phyloP scores from a whole-genome alignment of 2,113 vertebrate genomes.

The Anser cygnoides region DNA sequence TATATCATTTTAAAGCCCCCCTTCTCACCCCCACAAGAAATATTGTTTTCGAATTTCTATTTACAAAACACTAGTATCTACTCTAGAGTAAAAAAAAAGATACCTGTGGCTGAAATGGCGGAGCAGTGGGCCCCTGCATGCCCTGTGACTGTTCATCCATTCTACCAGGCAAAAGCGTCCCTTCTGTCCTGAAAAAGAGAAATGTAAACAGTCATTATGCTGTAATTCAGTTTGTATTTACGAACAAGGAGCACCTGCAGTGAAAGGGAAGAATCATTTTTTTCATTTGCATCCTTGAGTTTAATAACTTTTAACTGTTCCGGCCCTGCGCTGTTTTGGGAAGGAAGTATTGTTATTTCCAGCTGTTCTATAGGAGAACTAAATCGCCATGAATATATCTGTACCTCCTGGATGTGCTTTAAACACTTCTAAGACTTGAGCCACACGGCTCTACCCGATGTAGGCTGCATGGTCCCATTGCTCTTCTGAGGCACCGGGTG shows the following conservation, averaged over 20 bases:
- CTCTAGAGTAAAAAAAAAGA: not conserved
- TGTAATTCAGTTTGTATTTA: not conserved
- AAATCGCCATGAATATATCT: not conserved
- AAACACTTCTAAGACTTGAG: not conserved
- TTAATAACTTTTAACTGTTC: not conserved
- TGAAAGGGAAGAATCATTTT: not conserved
- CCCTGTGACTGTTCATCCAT: constrained; percentile 94
- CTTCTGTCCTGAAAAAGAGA: constrained; percentile 77
- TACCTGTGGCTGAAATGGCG: constrained; percentile 93
- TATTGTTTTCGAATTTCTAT: not conserved
- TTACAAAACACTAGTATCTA: not conserved
- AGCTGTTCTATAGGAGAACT: not conserved
- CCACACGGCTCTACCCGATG: not conserved
- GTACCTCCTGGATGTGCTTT: not conserved
- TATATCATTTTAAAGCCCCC: not conserved
- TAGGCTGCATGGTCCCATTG: not conserved
- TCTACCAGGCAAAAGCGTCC: constrained; percentile 68
- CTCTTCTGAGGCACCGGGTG: not conserved
- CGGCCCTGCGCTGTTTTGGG: not conserved
- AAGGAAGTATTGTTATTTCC: not conserved
- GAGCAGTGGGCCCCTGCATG: constrained; percentile 84
- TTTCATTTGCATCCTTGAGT: not conserved
- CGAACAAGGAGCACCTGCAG: not conserved
- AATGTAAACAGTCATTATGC: not conserved
- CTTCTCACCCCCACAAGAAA: not conserved